Evolutionary conservation across 1,140 invertebrate species (phyloP).

Genomic region (Anastrepha obliqua): DNA sequence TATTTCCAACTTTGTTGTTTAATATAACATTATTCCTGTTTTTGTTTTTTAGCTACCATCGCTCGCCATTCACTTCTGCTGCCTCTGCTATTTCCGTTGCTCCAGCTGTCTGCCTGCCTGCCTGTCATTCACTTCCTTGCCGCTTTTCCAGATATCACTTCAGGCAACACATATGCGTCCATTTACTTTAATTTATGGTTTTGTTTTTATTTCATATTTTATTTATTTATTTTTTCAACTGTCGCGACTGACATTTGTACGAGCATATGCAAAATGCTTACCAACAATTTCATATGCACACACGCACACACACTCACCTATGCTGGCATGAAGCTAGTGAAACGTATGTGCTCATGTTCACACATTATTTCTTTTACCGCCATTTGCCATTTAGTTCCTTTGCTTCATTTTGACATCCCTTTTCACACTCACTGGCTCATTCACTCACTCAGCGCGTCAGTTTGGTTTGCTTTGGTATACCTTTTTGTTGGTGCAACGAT

Average conservation of each 20-base stretch:
- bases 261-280: too few relatives aligned
- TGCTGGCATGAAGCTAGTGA: background rate
- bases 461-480: too few relatives aligned
- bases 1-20: background rate
- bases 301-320: background rate
- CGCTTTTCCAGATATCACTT: background rate
- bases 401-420: background rate
- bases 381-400: background rate
- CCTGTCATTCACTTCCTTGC: constrained; percentile 3
- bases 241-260: too few relatives aligned
- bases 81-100: constrained; percentile 1
- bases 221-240: background rate
- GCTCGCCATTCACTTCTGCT: background rate
- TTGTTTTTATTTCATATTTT: constrained; percentile 1
- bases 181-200: background rate
- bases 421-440: background rate
- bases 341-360: background rate
- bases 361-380: background rate
- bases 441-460: too few relatives aligned
- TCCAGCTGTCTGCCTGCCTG: background rate
- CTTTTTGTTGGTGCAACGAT: too few relatives aligned
- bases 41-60: background rate
- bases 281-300: too few relatives aligned
- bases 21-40: background rate
- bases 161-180: background rate